Base-by-base conservation (phyloP, 1,140 invertebrate species). In the Helicoverpa zea region DNA sequence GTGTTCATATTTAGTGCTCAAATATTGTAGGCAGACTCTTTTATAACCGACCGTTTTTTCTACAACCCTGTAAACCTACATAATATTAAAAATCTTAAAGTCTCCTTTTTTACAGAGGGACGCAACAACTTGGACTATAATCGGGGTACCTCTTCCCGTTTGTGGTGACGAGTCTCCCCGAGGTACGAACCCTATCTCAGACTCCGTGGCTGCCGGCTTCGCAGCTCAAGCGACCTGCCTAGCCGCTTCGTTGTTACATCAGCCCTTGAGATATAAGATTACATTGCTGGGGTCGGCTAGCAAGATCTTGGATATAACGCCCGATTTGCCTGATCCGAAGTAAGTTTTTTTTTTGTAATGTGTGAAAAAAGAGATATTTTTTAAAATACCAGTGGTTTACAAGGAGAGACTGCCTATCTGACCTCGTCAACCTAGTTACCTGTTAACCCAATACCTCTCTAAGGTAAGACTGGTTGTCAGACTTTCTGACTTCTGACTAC, bases 241-340 rank as follows among this genome's bases (percentile, higher is more conserved):
- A 0, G 84, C 93, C 0, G 91, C 94, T 3, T 87, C 87, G 0
- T 51, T 94, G 11, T 81, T 95, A 30, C 86, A 89, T 56, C 90
- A 91, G 73, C 95, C 95, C 7, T 66, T 95, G n/a, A 74, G 94
- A 2, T 95, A 95, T 76, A 89, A 89, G 47, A 89, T 95, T 16
- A 91, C 89, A 0, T 70, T 95, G 29, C 74, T 93, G 11, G 94
- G 94, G 0, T 94, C 93, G 0, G 88, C 94, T 5, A 93, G 88
- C 54, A 94, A 95, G 76, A 94, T 95, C 76, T 43, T 94, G 63
- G 95, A 95, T 72, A 83, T 92, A 0, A 91, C 89, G 0, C 88
- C 90, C 0, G 93, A 94, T 47, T 76, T 92, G 59, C 93, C 93
- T 9, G 90, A 93, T 76, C 93, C 93, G 0, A 93, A 94, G 93